Conservation (phyloP, 2,797 vertebrate genomes). For the Clarias laeviceps region DNA sequence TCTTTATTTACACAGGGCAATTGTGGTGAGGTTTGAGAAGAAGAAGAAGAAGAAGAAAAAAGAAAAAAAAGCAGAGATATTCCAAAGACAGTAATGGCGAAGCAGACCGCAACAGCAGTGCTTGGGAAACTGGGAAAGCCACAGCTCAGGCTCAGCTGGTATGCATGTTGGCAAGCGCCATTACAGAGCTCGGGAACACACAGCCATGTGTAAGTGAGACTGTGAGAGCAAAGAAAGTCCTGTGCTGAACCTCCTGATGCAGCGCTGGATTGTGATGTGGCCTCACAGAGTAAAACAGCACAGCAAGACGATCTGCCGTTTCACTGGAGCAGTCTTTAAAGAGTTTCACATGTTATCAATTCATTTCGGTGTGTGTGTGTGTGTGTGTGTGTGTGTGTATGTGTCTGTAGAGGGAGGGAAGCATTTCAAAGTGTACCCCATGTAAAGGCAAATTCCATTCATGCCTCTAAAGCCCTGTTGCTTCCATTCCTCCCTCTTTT, state of each 20-base stretch:
- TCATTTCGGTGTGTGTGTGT: slow-evolving; percentile 15
- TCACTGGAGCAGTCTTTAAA: not conserved
- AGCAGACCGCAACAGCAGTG: slow-evolving; percentile 37
- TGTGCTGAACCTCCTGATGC: not conserved
- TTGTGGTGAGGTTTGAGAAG: not conserved
- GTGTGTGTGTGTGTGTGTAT: not conserved
- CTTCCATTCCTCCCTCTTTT: slow-evolving; percentile 11
- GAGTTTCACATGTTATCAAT: slow-evolving; percentile 5
- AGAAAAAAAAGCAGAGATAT: not conserved
- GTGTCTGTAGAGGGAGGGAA: not conserved
- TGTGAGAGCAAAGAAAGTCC: slow-evolving; percentile 29
- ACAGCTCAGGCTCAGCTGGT: slow-evolving; percentile 48
- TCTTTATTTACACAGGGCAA: slow-evolving; percentile 36
- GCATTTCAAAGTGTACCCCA: slow-evolving; percentile 48
- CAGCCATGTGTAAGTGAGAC: slow-evolving; percentile 46
- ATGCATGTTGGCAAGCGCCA: slow-evolving; percentile 47
- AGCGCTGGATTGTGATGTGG: not conserved
- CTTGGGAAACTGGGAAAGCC: slow-evolving; percentile 43
- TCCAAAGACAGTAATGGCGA: slow-evolving; percentile 25
- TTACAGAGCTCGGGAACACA: slow-evolving; percentile 24
- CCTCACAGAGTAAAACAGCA: slow-evolving; percentile 22
- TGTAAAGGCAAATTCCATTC: slow-evolving; percentile 56
- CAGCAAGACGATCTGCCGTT: not conserved
- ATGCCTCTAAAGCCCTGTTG: slow-evolving; percentile 48
- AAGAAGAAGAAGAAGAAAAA: no score